Conservation (phyloP, 1,140 invertebrate genomes). For the Planococcus citri region DNA sequence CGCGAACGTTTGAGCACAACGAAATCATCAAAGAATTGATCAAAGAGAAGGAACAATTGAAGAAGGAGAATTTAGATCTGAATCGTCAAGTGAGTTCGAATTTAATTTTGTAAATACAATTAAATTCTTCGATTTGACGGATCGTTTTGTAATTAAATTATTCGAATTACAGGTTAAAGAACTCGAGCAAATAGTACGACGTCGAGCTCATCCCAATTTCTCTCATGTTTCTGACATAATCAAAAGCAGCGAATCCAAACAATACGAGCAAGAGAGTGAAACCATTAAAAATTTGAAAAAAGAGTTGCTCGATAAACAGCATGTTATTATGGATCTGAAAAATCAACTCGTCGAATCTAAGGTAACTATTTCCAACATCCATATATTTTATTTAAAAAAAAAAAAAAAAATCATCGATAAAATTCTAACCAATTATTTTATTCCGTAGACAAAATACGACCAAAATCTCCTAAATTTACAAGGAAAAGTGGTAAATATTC, state of each 20-base stretch:
- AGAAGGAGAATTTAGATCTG: conserved; percentile 3
- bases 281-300: conserved; percentile 7
- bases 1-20: neutral
- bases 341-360: conserved; percentile 1
- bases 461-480: neutral
- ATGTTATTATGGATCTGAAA: conserved; percentile 10
- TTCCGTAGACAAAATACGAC: neutral
- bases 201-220: conserved; percentile 3
- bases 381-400: neutral
- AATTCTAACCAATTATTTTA: neutral
- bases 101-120: too few species aligned
- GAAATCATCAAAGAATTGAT: conserved; percentile 10
- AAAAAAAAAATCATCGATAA: neutral
- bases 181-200: neutral
- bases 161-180: neutral
- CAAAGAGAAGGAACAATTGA: conserved; percentile 9
- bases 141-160: too few species aligned
- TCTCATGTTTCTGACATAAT: conserved; percentile 11
- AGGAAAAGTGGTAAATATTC: conserved; percentile 2
- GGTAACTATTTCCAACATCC: neutral
- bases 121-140: too few species aligned
- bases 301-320: conserved; percentile 7
- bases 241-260: neutral
- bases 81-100: neutral
- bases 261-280: neutral